These are phyloP conservation scores for Melitaea cinxia DNA, from an alignment of 1,140 invertebrate species.

Conservation along the genomic window DNA sequence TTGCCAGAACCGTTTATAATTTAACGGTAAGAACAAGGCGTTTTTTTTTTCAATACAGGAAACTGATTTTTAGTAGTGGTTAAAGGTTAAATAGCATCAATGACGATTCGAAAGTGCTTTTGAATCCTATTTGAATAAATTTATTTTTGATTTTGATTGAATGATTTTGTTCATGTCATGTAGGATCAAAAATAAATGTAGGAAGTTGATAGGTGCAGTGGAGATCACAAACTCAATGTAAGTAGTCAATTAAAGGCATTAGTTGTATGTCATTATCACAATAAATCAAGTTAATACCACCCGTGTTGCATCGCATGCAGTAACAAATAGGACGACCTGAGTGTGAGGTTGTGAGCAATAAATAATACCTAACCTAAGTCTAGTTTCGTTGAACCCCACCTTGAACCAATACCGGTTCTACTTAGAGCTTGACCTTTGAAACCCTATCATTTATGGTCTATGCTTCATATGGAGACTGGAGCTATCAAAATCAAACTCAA, in stretches of 20 bases:
- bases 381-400: slow-evolving; percentile 30
- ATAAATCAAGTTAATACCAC: slow-evolving; percentile 9
- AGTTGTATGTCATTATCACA: neutral
- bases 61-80: too few species aligned
- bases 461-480: slow-evolving; percentile 17
- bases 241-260: neutral
- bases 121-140: too few species aligned
- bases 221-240: too few species aligned
- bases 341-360: slow-evolving; percentile 22
- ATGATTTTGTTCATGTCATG: too few species aligned
- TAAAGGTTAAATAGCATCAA: too few species aligned
- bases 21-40: too few species aligned
- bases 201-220: too few species aligned
- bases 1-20: too few species aligned
- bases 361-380: slow-evolving; percentile 29
- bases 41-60: too few species aligned
- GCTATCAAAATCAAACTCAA: slow-evolving; percentile 7
- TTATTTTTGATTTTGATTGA: too few species aligned
- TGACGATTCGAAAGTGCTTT: too few species aligned
- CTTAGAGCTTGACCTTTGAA: slow-evolving; percentile 26
- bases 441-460: slow-evolving; percentile 31
- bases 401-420: slow-evolving; percentile 32
- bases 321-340: slow-evolving; percentile 24
- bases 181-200: too few species aligned
- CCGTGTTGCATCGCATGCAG: slow-evolving; percentile 14